Evolutionary conservation across 2,113 vertebrate species (phyloP).

Genomic region (Myotis lucifugus): DNA sequence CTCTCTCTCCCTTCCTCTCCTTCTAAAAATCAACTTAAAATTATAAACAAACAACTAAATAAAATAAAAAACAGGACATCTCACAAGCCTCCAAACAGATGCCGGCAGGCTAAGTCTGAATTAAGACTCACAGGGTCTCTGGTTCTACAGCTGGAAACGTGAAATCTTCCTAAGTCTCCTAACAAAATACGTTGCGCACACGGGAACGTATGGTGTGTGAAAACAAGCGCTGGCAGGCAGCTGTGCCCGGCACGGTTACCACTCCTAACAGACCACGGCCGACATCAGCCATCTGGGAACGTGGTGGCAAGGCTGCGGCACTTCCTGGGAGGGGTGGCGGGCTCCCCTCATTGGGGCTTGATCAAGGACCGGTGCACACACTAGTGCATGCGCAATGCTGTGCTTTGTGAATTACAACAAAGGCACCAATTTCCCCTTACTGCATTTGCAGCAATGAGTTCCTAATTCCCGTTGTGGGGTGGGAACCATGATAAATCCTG

Average conservation of each 20-base stretch:
- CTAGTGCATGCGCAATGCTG: rapidly evolving
- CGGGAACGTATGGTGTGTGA: neutral
- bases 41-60: no score
- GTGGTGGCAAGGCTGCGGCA: neutral
- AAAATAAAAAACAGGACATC: neutral
- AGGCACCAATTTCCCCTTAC: neutral
- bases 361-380: neutral
- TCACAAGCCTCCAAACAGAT: neutral
- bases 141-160: neutral
- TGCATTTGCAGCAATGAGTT: neutral
- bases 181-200: neutral
- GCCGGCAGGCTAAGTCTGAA: neutral
- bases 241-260: neutral
- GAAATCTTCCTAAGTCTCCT: neutral
- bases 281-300: neutral
- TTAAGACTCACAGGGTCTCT: neutral
- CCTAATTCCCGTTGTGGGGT: neutral
- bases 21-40: no score
- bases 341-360: neutral
- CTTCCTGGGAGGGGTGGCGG: neutral
- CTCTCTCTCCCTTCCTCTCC: no score
- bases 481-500: neutral
- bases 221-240: neutral
- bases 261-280: neutral
- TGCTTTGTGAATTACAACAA: neutral